Evolutionary conservation across 2,888 invertebrate genomes (phyloP).

Genomic region (Xanthorhoe designata): DNA sequence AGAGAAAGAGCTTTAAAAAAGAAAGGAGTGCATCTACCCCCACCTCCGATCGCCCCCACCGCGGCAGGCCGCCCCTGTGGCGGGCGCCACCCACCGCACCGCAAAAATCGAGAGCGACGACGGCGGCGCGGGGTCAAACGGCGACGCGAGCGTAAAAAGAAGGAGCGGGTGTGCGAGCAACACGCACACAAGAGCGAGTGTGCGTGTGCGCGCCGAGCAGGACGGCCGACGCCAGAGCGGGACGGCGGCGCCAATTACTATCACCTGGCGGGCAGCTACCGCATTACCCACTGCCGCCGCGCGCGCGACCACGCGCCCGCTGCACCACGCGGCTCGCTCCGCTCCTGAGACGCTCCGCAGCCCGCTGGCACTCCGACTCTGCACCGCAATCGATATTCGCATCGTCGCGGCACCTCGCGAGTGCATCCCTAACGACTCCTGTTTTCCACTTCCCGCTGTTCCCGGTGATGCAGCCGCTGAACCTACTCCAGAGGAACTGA

Average conservation of each 20-base stretch:
- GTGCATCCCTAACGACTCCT: conserved; percentile 53
- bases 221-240: conserved; percentile 81
- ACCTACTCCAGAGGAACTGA: conserved; percentile 46
- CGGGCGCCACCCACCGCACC: conserved; percentile 87
- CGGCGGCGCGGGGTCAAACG: conserved; percentile 85
- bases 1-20: conserved; percentile 83
- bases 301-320: conserved; percentile 86
- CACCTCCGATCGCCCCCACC: conserved; percentile 77
- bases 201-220: conserved; percentile 81
- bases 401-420: conserved; percentile 62
- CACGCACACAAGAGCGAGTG: conserved; percentile 71
- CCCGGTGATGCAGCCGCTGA: conserved; percentile 52
- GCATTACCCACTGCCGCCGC: conserved; percentile 86
- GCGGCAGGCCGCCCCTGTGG: conserved; percentile 80
- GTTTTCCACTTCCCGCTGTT: conserved; percentile 46
- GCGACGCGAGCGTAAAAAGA: conserved; percentile 85
- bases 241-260: conserved; percentile 87
- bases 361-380: conserved; percentile 55
- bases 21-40: conserved; percentile 84
- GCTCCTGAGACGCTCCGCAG: conserved; percentile 62
- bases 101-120: conserved; percentile 87
- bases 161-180: conserved; percentile 79
- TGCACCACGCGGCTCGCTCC: conserved; percentile 79
- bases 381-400: conserved; percentile 72
- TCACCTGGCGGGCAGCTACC: conserved; percentile 87